Evolutionary conservation across 2,888 invertebrate species (phyloP), one percentile per base, ranked within the genome.

Genomic region (Polyommatus iphigenia): DNA sequence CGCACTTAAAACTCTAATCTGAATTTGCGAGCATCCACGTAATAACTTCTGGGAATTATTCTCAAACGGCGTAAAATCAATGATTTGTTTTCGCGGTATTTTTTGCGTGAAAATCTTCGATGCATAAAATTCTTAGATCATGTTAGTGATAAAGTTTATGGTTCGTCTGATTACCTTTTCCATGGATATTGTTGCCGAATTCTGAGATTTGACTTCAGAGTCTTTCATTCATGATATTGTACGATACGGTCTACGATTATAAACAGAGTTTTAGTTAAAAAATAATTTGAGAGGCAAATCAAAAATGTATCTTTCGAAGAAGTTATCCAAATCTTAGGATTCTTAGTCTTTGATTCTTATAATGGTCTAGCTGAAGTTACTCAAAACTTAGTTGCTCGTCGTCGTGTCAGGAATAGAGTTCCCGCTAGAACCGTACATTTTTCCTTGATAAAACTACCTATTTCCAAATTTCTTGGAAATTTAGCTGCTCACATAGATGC

Each of bases 31-130:
- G 67, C 13, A 29, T 29, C 67, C 29, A 32, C 4, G 18, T 67
- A 67, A 67, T 67, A 29, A 67, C 29, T 67, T 67, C 67, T 67
- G 29, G 67, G 67, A 67, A 67, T 67, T 67, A 67, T 32, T 67
- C 29, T 15, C 15, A 67, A 67, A 67, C 18, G 15, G 67, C 67
- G 29, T 10, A 32, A 67, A 32, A 67, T 18, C 29, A 67, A 67
- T 67, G 67, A 18, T 32, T 67, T 67, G 67, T 29, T 67, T 62
- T 24, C 13, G 62, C 20, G 13, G 62, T 10, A 62, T 62, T 62
- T 62, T 67, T 67, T 67, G 67, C 67, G 29, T 15, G 29, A 32
- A 67, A 67, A 67, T 67, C 67, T 67, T 32, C 67, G 67, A 32
- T 29, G 67, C 67, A 67, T 67, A 29, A 67, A 67, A 29, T 67